Conservation (phyloP, 1,140 invertebrate genomes). For the Drosophila asahinai region DNA sequence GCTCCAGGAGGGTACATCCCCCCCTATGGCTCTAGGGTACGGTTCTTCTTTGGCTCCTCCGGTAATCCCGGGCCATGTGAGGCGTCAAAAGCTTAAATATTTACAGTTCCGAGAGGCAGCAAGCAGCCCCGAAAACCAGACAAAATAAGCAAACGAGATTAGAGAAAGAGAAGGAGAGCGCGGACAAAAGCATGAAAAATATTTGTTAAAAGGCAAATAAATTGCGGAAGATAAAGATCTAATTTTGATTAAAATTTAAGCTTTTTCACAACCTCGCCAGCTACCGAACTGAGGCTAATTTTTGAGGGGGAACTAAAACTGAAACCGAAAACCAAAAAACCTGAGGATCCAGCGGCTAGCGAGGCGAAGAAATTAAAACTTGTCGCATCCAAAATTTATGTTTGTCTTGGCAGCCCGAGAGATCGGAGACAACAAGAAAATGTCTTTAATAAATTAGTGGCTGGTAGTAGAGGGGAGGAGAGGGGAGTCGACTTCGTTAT, state of each 20-base stretch:
- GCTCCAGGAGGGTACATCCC: not conserved
- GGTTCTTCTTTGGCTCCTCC: not conserved
- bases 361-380: constrained; percentile 71
- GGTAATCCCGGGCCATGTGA: constrained; percentile 53
- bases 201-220: constrained; percentile 81
- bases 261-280: constrained; percentile 80
- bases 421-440: constrained; percentile 37
- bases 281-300: constrained; percentile 60
- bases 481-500: constrained; percentile 45
- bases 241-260: constrained; percentile 84
- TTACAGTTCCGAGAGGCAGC: constrained; percentile 48
- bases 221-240: constrained; percentile 79
- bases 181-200: constrained; percentile 65
- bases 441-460: constrained; percentile 77
- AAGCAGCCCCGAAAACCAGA: constrained; percentile 2
- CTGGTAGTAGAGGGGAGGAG: constrained; percentile 15
- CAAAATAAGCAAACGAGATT: constrained; percentile 43
- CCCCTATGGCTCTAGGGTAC: not conserved
- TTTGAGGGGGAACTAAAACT: constrained; percentile 3
- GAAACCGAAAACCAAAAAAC: constrained; percentile 11
- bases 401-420: constrained; percentile 55
- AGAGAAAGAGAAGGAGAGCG: constrained; percentile 46
- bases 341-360: constrained; percentile 6
- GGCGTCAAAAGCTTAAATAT: constrained; percentile 84
- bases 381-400: constrained; percentile 74